phyloP scores from a whole-genome alignment of 2,888 invertebrate species.

The Synanthedon andrenaeformis region DNA sequence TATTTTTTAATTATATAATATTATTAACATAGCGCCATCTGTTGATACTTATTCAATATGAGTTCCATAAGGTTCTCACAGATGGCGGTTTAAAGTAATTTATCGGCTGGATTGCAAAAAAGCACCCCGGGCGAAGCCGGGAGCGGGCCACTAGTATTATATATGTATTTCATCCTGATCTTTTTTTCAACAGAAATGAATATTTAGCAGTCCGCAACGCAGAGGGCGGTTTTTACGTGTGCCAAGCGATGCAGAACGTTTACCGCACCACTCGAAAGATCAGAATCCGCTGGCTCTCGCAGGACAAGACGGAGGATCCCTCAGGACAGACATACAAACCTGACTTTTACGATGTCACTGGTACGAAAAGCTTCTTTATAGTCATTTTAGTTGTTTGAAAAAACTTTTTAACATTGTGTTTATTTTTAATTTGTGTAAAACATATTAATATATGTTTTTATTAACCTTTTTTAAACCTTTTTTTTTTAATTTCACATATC shows the following conservation, averaged over 20 bases:
- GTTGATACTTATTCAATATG: no score
- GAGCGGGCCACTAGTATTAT: no score
- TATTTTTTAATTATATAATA: no score
- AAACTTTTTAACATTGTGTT: neutral
- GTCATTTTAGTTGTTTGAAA: neutral
- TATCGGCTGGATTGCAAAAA: no score
- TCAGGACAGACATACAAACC: conserved; percentile 83
- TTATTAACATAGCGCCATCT: no score
- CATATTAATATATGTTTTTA: no score
- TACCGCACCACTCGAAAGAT: conserved; percentile 87
- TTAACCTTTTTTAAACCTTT: no score
- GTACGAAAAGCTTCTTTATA: conserved; percentile 33
- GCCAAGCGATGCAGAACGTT: conserved; percentile 91
- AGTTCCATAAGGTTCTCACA: no score
- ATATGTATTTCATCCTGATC: neutral
- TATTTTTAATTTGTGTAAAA: neutral
- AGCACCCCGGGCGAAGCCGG: no score
- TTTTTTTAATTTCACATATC: no score
- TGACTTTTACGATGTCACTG: conserved; percentile 90
- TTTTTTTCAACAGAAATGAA: conserved; percentile 72
- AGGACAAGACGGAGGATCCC: conserved; percentile 74
- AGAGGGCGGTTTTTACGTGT: conserved; percentile 88
- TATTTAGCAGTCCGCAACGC: conserved; percentile 92
- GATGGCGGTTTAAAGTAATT: no score
- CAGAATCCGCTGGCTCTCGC: conserved; percentile 90